Evolutionary conservation across 1,140 invertebrate genomes (phyloP).

Genomic region (Zeugodacus cucurbitae): DNA sequence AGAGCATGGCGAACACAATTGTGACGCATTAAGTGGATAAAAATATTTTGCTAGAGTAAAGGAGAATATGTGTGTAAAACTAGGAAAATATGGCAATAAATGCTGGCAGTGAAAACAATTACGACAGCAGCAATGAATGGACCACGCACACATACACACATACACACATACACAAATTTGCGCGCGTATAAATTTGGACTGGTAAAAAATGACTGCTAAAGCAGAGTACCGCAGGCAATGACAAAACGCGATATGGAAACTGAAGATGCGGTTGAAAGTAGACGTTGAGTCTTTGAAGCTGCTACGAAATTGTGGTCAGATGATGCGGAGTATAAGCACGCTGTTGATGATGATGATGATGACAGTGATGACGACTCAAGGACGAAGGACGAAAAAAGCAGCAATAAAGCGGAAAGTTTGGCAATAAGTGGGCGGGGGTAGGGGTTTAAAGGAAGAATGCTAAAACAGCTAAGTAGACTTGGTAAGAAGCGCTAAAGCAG

Average conservation of each 20-base stretch:
- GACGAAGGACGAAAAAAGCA: background rate
- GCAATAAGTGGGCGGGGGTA: background rate
- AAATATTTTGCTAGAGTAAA: background rate
- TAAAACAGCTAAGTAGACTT: background rate
- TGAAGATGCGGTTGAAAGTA: background rate
- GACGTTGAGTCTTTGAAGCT: background rate
- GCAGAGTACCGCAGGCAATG: background rate
- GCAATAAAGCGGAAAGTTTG: background rate
- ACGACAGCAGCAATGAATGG: background rate
- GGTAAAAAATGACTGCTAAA: background rate
- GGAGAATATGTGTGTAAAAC: background rate
- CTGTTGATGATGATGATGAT: background rate
- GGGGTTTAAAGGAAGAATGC: background rate
- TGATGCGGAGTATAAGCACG: background rate
- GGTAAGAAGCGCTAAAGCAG: background rate
- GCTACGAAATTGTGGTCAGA: background rate
- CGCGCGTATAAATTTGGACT: background rate
- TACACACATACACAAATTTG: background rate
- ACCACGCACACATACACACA: background rate
- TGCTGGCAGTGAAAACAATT: slow-evolving; percentile 14
- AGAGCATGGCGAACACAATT: background rate
- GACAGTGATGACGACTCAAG: background rate
- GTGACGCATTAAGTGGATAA: background rate
- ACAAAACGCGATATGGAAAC: background rate
- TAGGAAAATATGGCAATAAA: background rate